phyloP scores from a whole-genome alignment of 2,888 invertebrate species.

The Smittia sp. region DNA sequence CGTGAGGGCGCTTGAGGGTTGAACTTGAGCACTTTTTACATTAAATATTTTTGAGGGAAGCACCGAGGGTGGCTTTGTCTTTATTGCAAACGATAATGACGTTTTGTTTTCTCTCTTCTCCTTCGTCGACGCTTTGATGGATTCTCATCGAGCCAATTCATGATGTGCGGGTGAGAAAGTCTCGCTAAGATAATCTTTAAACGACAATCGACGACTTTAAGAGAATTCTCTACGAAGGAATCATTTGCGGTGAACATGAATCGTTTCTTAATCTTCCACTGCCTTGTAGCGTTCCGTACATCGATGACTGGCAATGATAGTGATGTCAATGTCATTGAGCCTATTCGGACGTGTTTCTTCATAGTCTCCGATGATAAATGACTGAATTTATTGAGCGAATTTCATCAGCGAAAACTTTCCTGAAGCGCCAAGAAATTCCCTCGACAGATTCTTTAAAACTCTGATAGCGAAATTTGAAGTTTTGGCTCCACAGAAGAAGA shows the following conservation, averaged over 20 bases:
- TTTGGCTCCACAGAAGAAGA: not conserved
- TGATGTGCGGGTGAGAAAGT: conserved; percentile 13
- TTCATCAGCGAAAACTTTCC: not conserved
- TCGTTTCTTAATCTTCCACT: not conserved
- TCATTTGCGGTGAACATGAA: conserved; percentile 23
- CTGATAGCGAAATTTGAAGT: not conserved
- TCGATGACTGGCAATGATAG: conserved; percentile 21
- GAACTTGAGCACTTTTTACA: conserved; percentile 38
- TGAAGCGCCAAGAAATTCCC: not conserved
- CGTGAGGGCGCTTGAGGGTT: conserved; percentile 27
- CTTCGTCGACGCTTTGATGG: conserved; percentile 16
- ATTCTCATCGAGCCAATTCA: conserved; percentile 13
- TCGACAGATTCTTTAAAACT: not conserved
- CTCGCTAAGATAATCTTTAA: conserved; percentile 26
- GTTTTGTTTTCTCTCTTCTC: conserved; percentile 26
- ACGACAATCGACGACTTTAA: conserved; percentile 14
- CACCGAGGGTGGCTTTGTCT: conserved; percentile 29
- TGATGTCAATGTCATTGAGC: conserved; percentile 23
- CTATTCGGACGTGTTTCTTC: not conserved
- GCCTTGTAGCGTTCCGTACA: not conserved
- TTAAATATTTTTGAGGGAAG: conserved; percentile 29
- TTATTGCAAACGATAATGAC: conserved; percentile 42
- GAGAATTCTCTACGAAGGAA: not conserved
- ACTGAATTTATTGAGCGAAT: conserved; percentile 12
- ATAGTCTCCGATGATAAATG: conserved; percentile 10